Evolutionary conservation across 2,797 vertebrate genomes (phyloP).

Genomic region (Acestrorhynchus altus): DNA sequence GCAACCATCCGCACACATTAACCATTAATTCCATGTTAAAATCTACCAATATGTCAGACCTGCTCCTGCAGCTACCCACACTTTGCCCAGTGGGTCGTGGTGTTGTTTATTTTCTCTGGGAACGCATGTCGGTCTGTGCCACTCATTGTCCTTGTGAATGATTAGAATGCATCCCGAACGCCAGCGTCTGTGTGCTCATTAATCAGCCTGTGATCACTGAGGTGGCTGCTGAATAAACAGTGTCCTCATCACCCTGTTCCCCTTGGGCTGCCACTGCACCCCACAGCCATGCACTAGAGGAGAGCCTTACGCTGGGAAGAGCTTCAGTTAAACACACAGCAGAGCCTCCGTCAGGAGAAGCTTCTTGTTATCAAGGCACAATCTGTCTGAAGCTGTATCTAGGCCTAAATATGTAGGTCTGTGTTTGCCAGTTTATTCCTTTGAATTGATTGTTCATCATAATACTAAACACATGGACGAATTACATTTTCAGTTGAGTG

Average conservation of each 20-base stretch:
- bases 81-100: neutral
- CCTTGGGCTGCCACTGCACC: slow-evolving; percentile 31
- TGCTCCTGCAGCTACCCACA: neutral
- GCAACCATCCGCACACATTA: neutral
- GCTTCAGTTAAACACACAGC: slow-evolving; percentile 31
- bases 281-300: neutral
- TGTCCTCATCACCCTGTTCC: slow-evolving; percentile 55
- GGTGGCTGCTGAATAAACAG: slow-evolving; percentile 69
- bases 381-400: slow-evolving; percentile 19
- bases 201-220: slow-evolving; percentile 71
- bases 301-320: slow-evolving; percentile 10
- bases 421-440: neutral
- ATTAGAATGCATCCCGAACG: slow-evolving; percentile 72
- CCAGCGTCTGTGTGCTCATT: slow-evolving; percentile 73
- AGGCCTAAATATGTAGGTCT: slow-evolving; percentile 2
- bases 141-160: slow-evolving; percentile 71
- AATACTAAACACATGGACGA: neutral
- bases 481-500: neutral
- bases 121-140: slow-evolving; percentile 51
- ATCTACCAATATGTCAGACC: neutral
- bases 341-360: neutral
- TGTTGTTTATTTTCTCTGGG: neutral
- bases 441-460: slow-evolving; percentile 10
- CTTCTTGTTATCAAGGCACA: slow-evolving; percentile 35
- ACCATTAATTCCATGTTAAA: neutral